phyloP scores from a whole-genome alignment of 2,797 vertebrate species.

The Coracias cyanogaster region DNA sequence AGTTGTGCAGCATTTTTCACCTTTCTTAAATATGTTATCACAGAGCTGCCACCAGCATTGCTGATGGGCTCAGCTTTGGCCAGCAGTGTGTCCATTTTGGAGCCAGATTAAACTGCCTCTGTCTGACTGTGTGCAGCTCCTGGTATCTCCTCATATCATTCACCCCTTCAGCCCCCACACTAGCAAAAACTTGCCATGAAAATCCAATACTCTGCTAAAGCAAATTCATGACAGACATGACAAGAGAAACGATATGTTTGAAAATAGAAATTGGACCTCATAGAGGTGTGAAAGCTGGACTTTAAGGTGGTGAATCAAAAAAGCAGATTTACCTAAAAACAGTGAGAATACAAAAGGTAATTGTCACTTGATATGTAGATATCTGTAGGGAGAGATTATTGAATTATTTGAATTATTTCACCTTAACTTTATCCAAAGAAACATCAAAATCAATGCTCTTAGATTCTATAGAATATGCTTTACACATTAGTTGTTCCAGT shows the following conservation, averaged over 20 bases:
- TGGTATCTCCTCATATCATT: neutral
- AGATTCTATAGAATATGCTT: neutral
- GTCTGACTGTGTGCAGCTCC: neutral
- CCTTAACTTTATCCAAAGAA: neutral
- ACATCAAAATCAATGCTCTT: neutral
- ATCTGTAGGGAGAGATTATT: neutral
- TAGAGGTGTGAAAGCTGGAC: neutral
- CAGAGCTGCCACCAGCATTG: too few relatives aligned
- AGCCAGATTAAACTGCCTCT: neutral
- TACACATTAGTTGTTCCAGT: neutral
- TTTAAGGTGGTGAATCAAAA: neutral
- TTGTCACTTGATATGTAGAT: neutral
- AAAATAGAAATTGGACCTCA: neutral
- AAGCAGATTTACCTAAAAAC: neutral
- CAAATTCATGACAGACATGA: neutral
- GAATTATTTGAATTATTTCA: neutral
- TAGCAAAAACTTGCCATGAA: neutral
- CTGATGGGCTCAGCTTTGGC: too few relatives aligned
- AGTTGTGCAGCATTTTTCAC: neutral
- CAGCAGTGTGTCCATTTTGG: too few relatives aligned
- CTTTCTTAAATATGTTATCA: too few relatives aligned
- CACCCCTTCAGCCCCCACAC: neutral
- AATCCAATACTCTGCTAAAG: neutral
- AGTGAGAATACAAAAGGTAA: neutral
- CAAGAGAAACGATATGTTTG: neutral